Base-by-base conservation (phyloP, 2,797 vertebrate species). In the Ambastaia sidthimunki region DNA sequence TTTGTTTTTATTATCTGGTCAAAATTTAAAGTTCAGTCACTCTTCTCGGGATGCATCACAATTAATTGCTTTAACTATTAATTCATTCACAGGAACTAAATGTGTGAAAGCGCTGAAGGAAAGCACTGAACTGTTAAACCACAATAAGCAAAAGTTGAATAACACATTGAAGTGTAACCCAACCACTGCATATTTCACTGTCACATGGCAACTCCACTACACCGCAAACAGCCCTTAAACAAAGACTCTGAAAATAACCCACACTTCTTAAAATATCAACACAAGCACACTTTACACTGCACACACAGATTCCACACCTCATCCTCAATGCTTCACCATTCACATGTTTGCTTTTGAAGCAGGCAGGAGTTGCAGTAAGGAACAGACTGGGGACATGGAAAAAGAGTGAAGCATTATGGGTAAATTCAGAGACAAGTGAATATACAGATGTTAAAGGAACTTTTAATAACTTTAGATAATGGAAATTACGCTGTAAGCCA, bases 251-350 rank as follows among this genome's bases (percentile, higher is more conserved):
- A 21, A 48, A 15, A 15, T 11, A 72, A 16, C 37, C 60, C 66
- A 47, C 31, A 13, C 34, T 50, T 48, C 31, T 25, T 21, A 70
- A 21, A 15, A 13, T 50, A 37, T 37, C 44, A 48, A 19, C 34
- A 31, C 44, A 21, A 65, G 68, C 77, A 75, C 82, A 81, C 79
- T 72, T 85, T 2, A 68, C 76, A 74, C 59, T 55, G 65, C 52
- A 28, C 81, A 59, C 77, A 80, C 71, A 91, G 78, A 91, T 91
- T 90, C 86, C 82, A 78, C 87, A 84, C 82, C 74, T 82, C 1
- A 15, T 16, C 74, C 50, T 48, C 54, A 89, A 76, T 73, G 13
- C 23, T 82, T 86, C 65, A 19, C 31, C 31, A 37, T 11, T 67
- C n/a, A 25, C 23, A 19, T 15, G 25, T 21, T 37, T 13, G 71